Conservation (phyloP, 2,888 invertebrate genomes). For the Synanthedon myopaeformis region DNA sequence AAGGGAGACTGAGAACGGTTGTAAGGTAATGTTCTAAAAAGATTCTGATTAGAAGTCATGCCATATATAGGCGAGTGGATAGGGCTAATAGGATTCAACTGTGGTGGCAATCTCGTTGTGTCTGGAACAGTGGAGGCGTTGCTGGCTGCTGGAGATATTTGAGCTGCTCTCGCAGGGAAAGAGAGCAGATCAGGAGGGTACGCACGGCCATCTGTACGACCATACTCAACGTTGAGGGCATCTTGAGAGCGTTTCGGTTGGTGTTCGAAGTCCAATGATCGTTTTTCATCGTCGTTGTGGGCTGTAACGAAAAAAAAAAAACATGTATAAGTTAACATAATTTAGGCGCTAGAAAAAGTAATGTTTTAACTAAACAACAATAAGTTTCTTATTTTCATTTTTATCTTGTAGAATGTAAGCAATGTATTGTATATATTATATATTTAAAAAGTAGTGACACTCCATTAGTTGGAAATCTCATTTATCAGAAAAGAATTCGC, state of each 20-base stretch:
- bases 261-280: constrained; percentile 75
- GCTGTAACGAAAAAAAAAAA: constrained; percentile 49
- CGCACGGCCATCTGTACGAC: constrained; percentile 70
- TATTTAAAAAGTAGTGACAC: too few species aligned
- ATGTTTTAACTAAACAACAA: too few species aligned
- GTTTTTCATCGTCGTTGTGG: constrained; percentile 77
- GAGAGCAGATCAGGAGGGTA: constrained; percentile 86
- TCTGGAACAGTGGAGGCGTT: constrained; percentile 85
- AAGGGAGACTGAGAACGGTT: constrained; percentile 84
- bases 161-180: constrained; percentile 78
- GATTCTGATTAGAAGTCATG: constrained; percentile 69
- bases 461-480: too few species aligned
- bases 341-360: too few species aligned
- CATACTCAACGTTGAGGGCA: constrained; percentile 63
- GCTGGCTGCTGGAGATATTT: constrained; percentile 83
- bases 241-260: constrained; percentile 68
- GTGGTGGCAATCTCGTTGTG: constrained; percentile 73
- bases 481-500: too few species aligned
- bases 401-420: too few species aligned
- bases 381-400: too few species aligned
- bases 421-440: too few species aligned
- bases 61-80: constrained; percentile 76
- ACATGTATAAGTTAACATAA: not conserved
- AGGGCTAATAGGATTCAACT: constrained; percentile 73
- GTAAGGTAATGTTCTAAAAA: constrained; percentile 85